Evolutionary conservation across 2,113 vertebrate genomes (phyloP).

Genomic region (Eretmochelys imbricata): DNA sequence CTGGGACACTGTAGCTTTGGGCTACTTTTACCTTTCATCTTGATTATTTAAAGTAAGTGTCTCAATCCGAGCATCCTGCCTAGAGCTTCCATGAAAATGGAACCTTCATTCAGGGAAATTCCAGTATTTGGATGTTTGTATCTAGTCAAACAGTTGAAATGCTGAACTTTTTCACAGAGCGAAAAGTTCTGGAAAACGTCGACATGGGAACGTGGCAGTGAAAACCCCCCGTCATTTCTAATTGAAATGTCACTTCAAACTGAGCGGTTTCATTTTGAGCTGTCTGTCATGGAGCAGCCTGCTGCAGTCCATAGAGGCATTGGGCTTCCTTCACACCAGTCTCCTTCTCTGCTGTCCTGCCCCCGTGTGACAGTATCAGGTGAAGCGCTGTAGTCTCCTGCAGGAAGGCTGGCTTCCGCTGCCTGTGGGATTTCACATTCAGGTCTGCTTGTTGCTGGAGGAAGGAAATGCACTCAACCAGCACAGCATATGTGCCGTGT

Average conservation of each 20-base stretch:
- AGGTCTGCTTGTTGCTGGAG: not conserved
- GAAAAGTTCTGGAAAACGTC: not conserved
- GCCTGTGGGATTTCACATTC: not conserved
- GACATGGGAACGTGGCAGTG: not conserved
- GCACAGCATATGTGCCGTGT: not conserved
- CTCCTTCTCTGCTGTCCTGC: not conserved
- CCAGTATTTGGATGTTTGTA: not conserved
- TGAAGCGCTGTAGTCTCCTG: not conserved
- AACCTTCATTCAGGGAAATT: not conserved
- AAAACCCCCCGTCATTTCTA: not conserved
- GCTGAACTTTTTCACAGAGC: not conserved
- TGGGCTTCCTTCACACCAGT: not conserved
- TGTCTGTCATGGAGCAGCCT: conserved; percentile 15
- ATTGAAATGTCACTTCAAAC: not conserved
- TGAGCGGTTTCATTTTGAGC: not conserved
- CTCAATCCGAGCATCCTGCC: not conserved
- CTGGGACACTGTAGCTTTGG: conserved; percentile 27
- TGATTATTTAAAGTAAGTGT: not conserved
- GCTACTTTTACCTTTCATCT: conserved; percentile 6
- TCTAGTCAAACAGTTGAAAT: not conserved
- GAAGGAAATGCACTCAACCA: not conserved
- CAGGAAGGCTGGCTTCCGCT: not conserved
- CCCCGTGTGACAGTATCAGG: not conserved
- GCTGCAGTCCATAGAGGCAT: not conserved
- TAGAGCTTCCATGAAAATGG: not conserved